Base-by-base conservation (phyloP, 1,140 invertebrate genomes). In the Magallana angulata region DNA sequence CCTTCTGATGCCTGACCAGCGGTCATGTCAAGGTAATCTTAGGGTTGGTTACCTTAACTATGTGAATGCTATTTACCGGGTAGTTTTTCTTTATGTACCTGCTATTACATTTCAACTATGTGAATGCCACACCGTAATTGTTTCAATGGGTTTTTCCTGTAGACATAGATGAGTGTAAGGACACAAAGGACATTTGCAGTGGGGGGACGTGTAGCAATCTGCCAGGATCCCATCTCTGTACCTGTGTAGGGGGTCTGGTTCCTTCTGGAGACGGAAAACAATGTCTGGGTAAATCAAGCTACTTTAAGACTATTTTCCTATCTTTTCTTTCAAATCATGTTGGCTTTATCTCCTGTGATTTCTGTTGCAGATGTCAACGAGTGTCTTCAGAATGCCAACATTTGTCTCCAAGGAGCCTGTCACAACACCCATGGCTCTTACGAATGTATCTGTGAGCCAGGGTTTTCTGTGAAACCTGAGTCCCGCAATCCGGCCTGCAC, bases 201-300 rank as follows among this genome's bases (percentile, higher is more conserved):
- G 97, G 97, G 30, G 98, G 98, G 0, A 96, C 97, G 87, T 98
- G 98, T 93, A 96, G 95, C 8, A 98, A 98, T 94, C 96, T 96
- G 36, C 96, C 96, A 0, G 97, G 97, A 9, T 96, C 96, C 89
- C 98, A 97, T 92, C 95, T 96, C 1, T 98, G 98, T 93, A 96
- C 96, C 62, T 98, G 98, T 92, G 96, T 96, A 1, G 96, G 96
- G 58, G 98, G 98, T 12, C 95, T 98, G 89, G 94, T 96, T 12
- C 95, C 96, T 2, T 96, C 96, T 90, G 96, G 95, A 91, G 97
- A 97, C 92, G 96, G 96, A 90, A 96, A 96, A 90, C 96, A 95
- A 71, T 98, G 96, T 93, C 95, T 96, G 94, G 97, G 96, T 97
- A 93, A 88, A 89, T 60, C 81, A 58, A 12, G n/a, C 30, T 48